Conservation (phyloP, 1,140 invertebrate genomes). For the Drosophila sturtevanti region DNA sequence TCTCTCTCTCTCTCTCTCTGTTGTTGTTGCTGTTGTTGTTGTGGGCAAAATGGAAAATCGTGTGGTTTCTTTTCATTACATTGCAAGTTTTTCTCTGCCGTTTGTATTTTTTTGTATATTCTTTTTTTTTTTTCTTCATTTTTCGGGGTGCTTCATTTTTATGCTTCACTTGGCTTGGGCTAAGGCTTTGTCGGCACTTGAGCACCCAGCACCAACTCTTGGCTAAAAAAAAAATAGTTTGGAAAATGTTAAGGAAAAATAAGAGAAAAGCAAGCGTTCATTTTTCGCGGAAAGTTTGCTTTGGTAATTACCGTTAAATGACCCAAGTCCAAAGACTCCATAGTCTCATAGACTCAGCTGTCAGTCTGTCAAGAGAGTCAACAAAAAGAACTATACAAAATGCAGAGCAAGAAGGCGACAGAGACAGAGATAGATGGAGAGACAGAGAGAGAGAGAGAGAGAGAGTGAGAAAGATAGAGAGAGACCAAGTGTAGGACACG, state of each 20-base stretch:
- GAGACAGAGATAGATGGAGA: constrained; percentile 43
- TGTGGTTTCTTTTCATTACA: constrained; percentile 31
- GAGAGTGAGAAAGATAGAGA: no score
- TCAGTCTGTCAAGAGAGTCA: constrained; percentile 13
- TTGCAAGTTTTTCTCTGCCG: constrained; percentile 29
- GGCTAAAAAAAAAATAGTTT: constrained; percentile 26
- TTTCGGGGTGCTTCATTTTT: constrained; percentile 69
- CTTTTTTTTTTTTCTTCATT: constrained; percentile 57
- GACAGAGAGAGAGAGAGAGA: constrained; percentile 3
- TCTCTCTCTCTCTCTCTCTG: constrained; percentile 1
- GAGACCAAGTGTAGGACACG: background rate
- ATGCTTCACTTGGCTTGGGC: constrained; percentile 62
- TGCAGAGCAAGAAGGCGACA: no score
- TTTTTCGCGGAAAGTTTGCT: constrained; percentile 64
- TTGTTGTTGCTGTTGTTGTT: constrained; percentile 15
- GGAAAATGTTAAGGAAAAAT: constrained; percentile 7
- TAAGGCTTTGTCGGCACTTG: constrained; percentile 74
- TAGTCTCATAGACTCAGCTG: background rate
- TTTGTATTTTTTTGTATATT: constrained; percentile 25
- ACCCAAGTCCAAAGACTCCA: constrained; percentile 51
- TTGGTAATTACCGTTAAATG: constrained; percentile 79
- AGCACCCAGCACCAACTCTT: constrained; percentile 29
- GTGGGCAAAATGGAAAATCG: constrained; percentile 64
- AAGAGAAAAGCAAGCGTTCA: constrained; percentile 23
- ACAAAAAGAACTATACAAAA: no score